A percentile compares a stretch with the other conserved stretches of the same genome.
These are phyloP conservation scores for Euspilapteryx auroguttella DNA, from an alignment of 2,888 invertebrate species.

Conservation along the genomic window DNA sequence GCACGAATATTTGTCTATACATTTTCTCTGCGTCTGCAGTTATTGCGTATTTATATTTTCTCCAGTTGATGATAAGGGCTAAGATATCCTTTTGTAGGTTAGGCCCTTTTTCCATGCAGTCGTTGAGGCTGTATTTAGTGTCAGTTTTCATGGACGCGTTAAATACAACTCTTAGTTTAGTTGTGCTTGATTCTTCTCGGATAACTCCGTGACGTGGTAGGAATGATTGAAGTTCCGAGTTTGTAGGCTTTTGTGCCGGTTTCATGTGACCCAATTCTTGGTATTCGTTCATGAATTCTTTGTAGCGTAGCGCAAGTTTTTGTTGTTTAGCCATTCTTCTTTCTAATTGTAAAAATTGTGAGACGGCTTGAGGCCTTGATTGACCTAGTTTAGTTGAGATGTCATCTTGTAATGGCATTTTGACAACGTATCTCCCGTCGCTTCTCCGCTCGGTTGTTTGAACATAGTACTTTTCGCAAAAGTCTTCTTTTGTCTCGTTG, in stretches of 20 bases:
- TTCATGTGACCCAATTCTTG: neutral
- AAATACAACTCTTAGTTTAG: too few relatives aligned
- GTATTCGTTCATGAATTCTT: conserved; percentile 1
- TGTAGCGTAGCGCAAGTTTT: neutral
- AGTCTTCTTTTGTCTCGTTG: neutral
- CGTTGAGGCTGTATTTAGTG: too few relatives aligned
- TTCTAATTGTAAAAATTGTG: too few relatives aligned
- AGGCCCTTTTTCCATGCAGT: neutral
- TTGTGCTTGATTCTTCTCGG: too few relatives aligned
- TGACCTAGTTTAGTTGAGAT: neutral
- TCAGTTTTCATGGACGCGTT: neutral
- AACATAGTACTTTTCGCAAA: neutral
- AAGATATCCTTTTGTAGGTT: neutral
- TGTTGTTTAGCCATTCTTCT: neutral
- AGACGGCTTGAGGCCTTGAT: neutral
- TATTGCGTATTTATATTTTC: neutral
- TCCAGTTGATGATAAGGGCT: neutral
- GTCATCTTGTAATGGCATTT: neutral
- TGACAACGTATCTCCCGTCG: neutral
- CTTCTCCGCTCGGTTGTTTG: neutral
- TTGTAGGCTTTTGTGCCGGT: too few relatives aligned
- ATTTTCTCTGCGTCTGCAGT: neutral
- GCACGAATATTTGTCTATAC: neutral
- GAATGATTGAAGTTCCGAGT: too few relatives aligned
- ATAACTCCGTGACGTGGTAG: too few relatives aligned